Base-by-base conservation (phyloP, 2,797 vertebrate genomes). In the Cossypha caffra region DNA sequence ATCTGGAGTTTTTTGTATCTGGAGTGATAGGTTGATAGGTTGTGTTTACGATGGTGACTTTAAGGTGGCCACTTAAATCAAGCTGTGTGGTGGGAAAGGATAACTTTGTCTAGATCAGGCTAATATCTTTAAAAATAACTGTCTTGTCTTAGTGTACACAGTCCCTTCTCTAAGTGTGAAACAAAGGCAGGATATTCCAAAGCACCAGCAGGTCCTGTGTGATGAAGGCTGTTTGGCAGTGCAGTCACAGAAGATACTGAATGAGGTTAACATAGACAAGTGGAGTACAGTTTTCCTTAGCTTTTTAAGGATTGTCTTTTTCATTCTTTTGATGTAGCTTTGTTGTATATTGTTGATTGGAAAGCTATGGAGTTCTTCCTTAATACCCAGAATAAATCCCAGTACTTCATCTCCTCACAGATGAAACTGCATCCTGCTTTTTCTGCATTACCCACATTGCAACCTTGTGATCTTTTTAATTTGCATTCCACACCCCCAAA, bases 391-490 rank as follows among this genome's bases (percentile, higher is more conserved):
- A 86, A 54, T 58, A 88, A 95, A 88, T 55, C 19, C 23, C 29
- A 72, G 13, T 71, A 51, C 51, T 90, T 92, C 14, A 54, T 76
- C 80, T 88, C 63, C 52, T 50, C 47, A 43, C 21, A 1, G 1
- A 74, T 66, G 58, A 85, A 90, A 61, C 15, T 31, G 37, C 61
- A 45, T 75, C 67, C 28, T 78, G 58, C 9, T 80, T 85, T 75
- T 90, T 62, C 78, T 88, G 38, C 21, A 26, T 61, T 88, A 80
- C 37, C 63, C 40, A 25, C 67, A 78, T 48, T 81, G 80, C 94
- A 96, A 71, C 59, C 62, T 85, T 77, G 15, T 10, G 23, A 88
- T 62, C 57, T 35, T 84, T 96, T 96, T 75, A 63, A 77, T 96
- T 96, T 96, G 55, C 48, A 43, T 93, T 88, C 75, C 43, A 23